These are phyloP conservation scores for Spilogale gracilis DNA, from an alignment of 2,113 vertebrate species.

Conservation along the genomic window DNA sequence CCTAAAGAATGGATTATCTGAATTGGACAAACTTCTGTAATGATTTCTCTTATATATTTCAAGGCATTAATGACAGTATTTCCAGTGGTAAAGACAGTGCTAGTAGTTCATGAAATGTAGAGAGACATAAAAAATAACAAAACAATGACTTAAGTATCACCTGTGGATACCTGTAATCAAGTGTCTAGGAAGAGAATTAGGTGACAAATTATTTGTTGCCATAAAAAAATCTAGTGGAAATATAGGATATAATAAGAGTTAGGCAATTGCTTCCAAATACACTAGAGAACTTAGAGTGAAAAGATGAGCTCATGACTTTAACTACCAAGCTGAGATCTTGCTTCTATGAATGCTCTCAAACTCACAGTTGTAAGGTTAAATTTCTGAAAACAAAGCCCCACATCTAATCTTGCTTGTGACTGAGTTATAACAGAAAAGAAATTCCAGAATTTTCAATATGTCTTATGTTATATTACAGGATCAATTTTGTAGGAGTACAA, in stretches of 20 bases:
- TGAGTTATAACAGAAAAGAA: not conserved
- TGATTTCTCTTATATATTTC: not conserved
- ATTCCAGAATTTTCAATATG: not conserved
- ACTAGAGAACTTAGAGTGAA: not conserved
- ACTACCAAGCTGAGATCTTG: not conserved
- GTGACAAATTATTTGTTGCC: not conserved
- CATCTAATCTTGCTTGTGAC: not conserved
- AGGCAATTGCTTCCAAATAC: not conserved
- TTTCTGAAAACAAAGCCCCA: not conserved
- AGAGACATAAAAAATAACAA: not conserved
- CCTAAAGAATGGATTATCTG: not conserved
- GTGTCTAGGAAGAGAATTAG: not conserved
- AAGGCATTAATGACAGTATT: not conserved
- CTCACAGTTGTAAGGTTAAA: fast-evolving
- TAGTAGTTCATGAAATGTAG: not conserved
- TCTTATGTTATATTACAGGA: not conserved
- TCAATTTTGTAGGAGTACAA: not conserved
- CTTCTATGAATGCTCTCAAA: not conserved
- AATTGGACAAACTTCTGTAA: not conserved
- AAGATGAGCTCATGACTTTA: not conserved
- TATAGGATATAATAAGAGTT: not conserved
- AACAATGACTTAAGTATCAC: not conserved
- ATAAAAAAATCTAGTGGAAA: not conserved
- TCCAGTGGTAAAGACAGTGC: not conserved
- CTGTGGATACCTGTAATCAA: not conserved